Base-by-base conservation (phyloP, 2,888 invertebrate genomes). In the Meghimatium bilineatum region DNA sequence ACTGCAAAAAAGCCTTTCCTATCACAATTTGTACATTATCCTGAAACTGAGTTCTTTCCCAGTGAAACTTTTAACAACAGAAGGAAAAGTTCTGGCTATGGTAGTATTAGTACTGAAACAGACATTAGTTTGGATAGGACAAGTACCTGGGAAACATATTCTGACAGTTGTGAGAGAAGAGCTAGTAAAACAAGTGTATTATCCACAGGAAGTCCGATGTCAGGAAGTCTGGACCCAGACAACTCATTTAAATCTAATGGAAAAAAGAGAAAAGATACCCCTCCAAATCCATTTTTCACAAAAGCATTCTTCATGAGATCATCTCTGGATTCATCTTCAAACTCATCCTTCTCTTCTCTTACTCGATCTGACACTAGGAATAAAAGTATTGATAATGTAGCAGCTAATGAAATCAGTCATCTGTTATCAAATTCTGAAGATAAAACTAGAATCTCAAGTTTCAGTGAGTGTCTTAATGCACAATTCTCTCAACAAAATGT, bases 251-350 rank as follows among this genome's bases (percentile, higher is more conserved):
- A 8, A n/a, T 10, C 52, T 12, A 72, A 74, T 49, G 34, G 29
- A 20, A 83, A 79, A 74, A 8, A 36, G 0, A 79, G 44, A 29
- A 83, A 69, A 60, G 60, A 71, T 36, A 36, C 32, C 0, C 83
- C 78, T 14, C 83, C 83, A 63, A 83, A 83, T 79, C 83, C 79
- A 77, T 83, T 83, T 66, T 83, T 83, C 34, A 56, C 49, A 12
- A 83, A 83, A 52, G 78, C 74, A 32, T 71, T 44, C 38, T 78
- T 83, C 78, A 79, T 83, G 83, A 49, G 83, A 20, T 78, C 83
- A 1, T 20, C 76, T 0, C 32, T 38, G 23, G 74, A 60, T n/a
- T 52, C 79, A 23, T 29, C 38, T 1, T 74, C 83, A 3, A 44
- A 56, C 36, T 80, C 72, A n/a, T 80, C 80, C 44, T 44, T 44